Conservation (phyloP, 2,113 vertebrate genomes). For the Caranx ignobilis region DNA sequence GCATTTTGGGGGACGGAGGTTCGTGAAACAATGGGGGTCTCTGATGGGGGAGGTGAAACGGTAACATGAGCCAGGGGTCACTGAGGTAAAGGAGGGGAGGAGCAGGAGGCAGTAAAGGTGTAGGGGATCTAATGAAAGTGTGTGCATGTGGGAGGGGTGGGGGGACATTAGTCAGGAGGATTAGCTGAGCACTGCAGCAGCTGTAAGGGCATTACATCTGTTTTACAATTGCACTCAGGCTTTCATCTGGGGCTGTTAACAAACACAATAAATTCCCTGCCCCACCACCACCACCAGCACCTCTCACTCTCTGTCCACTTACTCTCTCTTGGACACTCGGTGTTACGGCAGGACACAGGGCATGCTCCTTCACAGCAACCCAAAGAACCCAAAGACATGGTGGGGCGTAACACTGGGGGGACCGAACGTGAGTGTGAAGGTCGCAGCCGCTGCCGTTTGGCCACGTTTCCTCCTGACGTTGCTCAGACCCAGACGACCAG, state of each 20-base stretch:
- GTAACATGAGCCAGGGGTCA: slow-evolving; percentile 79
- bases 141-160: slow-evolving; percentile 48
- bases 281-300: slow-evolving; percentile 76
- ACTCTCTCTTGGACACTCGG: slow-evolving; percentile 6
- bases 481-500: slow-evolving; percentile 58
- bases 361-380: neutral
- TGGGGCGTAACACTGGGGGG: too few relatives aligned
- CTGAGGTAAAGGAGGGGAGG: slow-evolving; percentile 56
- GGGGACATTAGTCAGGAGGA: slow-evolving; percentile 82
- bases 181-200: slow-evolving; percentile 84
- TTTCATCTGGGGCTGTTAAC: slow-evolving; percentile 85
- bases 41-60: slow-evolving; percentile 68
- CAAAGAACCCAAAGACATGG: too few relatives aligned
- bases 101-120: slow-evolving; percentile 63
- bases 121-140: slow-evolving; percentile 65
- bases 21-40: slow-evolving; percentile 74
- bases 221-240: slow-evolving; percentile 84
- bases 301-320: slow-evolving; percentile 61
- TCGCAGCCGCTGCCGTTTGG: slow-evolving; percentile 2
- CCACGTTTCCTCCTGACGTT: neutral
- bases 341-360: slow-evolving; percentile 2
- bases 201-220: slow-evolving; percentile 87
- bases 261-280: slow-evolving; percentile 84
- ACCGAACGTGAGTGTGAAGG: neutral
- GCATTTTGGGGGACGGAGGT: slow-evolving; percentile 65